Conservation (phyloP, 2,797 vertebrate genomes). For the Selene dorsalis region DNA sequence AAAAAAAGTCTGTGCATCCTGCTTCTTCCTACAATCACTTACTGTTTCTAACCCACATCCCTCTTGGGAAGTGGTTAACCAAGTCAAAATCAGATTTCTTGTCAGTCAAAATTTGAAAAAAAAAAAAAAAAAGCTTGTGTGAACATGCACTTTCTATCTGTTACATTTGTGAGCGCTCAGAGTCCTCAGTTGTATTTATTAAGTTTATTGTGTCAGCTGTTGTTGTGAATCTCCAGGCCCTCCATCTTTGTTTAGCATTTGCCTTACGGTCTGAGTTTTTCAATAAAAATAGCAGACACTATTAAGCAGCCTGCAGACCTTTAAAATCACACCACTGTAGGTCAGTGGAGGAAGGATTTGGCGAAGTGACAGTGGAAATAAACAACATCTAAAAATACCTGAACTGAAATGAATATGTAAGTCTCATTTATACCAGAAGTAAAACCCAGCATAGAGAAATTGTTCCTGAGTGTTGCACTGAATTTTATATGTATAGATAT, state of each 20-base stretch:
- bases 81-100: not conserved
- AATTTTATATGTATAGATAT: not conserved
- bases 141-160: not conserved
- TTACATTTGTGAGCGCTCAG: not conserved
- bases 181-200: conserved; percentile 20
- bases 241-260: conserved; percentile 16
- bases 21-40: conserved; percentile 5
- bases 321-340: not conserved
- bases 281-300: conserved; percentile 35
- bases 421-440: not conserved
- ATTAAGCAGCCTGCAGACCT: conserved; percentile 29
- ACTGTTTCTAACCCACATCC: conserved; percentile 1
- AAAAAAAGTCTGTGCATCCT: no score
- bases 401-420: not conserved
- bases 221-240: conserved; percentile 25
- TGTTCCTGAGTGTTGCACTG: not conserved
- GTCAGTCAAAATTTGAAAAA: conserved; percentile 16
- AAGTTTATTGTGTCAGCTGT: conserved; percentile 40
- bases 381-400: not conserved
- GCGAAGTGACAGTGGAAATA: conserved; percentile 15
- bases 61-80: conserved; percentile 4
- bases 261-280: conserved; percentile 28
- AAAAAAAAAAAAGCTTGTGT: conserved; percentile 23
- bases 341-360: not conserved
- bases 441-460: not conserved